These are phyloP conservation scores for Yponomeuta sedellus DNA, from an alignment of 2,888 invertebrate genomes.

Conservation along the genomic window DNA sequence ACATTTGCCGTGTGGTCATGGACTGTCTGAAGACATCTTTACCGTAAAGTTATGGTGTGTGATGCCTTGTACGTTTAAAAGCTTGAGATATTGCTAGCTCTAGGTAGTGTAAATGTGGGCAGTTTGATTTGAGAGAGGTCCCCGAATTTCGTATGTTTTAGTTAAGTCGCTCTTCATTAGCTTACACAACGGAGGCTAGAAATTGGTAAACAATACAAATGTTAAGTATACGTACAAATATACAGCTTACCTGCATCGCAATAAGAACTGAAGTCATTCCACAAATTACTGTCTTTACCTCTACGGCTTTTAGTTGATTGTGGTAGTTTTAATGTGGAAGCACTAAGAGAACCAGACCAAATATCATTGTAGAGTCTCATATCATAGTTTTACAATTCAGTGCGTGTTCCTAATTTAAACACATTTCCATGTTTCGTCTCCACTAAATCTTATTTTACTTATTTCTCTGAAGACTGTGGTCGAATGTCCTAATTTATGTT, in stretches of 20 bases:
- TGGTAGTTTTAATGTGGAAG: slow-evolving; percentile 7
- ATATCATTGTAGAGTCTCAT: slow-evolving; percentile 39
- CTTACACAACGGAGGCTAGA: slow-evolving; percentile 17
- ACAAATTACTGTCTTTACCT: slow-evolving; percentile 34
- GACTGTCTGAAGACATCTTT: slow-evolving; percentile 44
- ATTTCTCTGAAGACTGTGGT: slow-evolving; percentile 67
- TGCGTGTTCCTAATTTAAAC: slow-evolving; percentile 66
- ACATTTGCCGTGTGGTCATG: background rate
- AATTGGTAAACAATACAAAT: slow-evolving; percentile 6
- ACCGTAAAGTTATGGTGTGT: slow-evolving; percentile 54
- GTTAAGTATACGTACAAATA: slow-evolving; percentile 8
- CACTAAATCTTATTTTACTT: slow-evolving; percentile 50
- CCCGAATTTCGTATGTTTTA: slow-evolving; percentile 6
- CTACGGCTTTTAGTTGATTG: slow-evolving; percentile 5
- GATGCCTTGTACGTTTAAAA: slow-evolving; percentile 41
- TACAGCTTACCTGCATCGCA: background rate
- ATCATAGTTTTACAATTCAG: slow-evolving; percentile 39
- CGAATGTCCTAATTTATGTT: slow-evolving; percentile 55
- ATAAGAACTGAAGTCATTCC: slow-evolving; percentile 51
- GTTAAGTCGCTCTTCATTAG: slow-evolving; percentile 7
- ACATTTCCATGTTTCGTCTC: slow-evolving; percentile 51
- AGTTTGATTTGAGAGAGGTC: background rate
- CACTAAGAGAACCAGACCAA: slow-evolving; percentile 44
- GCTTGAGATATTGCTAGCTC: slow-evolving; percentile 20
- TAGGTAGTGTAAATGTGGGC: slow-evolving; percentile 8